Conservation (phyloP, 2,113 vertebrate genomes). For the Rattus norvegicus region GRCr8 NC_086031.1:36890501-36891000, state of each 20-base stretch:
- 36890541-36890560: neutral
- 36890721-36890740: neutral
- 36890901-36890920: neutral
- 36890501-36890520: neutral
- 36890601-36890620: no score
- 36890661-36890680: neutral
- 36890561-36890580: neutral
- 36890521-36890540: neutral
- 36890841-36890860: neutral
- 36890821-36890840: neutral
- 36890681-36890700: fast-evolving
- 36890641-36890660: neutral
- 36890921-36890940: neutral
- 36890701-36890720: neutral
- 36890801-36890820: neutral
- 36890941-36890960: neutral
- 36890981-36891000: neutral
- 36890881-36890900: neutral
- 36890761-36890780: neutral
- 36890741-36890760: neutral
- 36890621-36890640: neutral
- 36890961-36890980: neutral
- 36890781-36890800: neutral
- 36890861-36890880: neutral
- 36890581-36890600: no score